Percentiles rank a stretch among this genome's conserved stretches.
Conservation (phyloP, 2,113 vertebrate species). For the Hassar affinis region DNA sequence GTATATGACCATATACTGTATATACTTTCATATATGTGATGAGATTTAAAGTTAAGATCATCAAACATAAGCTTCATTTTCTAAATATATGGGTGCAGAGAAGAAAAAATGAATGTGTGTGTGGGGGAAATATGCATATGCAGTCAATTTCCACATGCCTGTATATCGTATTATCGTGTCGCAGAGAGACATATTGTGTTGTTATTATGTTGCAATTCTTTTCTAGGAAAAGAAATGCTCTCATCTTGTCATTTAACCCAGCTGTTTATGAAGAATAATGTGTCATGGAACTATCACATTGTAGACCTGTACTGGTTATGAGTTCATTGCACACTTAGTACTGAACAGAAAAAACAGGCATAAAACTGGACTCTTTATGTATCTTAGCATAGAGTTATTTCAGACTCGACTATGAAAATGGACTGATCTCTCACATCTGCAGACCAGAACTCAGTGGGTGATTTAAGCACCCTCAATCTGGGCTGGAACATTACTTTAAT, state of each 20-base stretch:
- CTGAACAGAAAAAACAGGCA: background rate
- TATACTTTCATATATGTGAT: background rate
- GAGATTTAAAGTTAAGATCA: background rate
- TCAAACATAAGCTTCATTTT: background rate
- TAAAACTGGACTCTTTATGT: background rate
- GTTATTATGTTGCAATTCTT: slow-evolving; percentile 31
- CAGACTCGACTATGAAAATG: slow-evolving; percentile 9
- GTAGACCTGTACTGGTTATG: background rate
- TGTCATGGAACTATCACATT: slow-evolving; percentile 7
- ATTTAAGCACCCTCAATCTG: slow-evolving; percentile 36
- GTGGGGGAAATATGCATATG: slow-evolving; percentile 5
- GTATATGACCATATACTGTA: too few relatives aligned
- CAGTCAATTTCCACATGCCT: background rate
- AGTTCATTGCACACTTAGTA: background rate
- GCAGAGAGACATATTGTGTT: slow-evolving; percentile 17
- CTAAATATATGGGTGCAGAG: background rate
- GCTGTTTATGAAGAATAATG: slow-evolving; percentile 22
- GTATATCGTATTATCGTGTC: slow-evolving; percentile 1
- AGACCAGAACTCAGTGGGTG: slow-evolving; percentile 10
- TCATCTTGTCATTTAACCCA: slow-evolving; percentile 17
- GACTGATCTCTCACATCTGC: slow-evolving; percentile 20
- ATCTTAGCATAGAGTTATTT: slow-evolving; percentile 21
- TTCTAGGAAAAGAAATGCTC: background rate
- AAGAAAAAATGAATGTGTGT: background rate
- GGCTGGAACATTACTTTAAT: slow-evolving; percentile 46